Evolutionary conservation across 2,888 invertebrate species (phyloP), one percentile per base, ranked within the genome.

Genomic region (Andricus curvator): DNA sequence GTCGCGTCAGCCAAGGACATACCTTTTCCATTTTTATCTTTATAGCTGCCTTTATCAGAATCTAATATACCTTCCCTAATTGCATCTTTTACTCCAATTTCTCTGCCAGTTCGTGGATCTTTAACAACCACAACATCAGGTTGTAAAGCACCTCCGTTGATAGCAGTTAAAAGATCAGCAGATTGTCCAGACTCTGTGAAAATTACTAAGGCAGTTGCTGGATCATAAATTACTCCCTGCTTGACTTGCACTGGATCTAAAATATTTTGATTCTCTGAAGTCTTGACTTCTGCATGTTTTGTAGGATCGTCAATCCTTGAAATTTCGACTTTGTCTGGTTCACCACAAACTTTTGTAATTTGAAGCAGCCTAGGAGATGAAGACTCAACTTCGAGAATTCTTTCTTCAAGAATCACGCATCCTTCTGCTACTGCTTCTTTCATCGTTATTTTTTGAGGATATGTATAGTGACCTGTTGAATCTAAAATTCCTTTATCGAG

Each of bases 401-500:
- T 87, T 11, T 89, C 88, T 77, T 96, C 94, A 74, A 96, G 93
- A 78, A 96, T 93, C 17, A 98, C 94, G 76, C 94, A 94, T 64
- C 94, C 94, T 81, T 94, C 94, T 65, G 94, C 94, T 80, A 98
- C 96, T 1, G 97, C 97, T 86, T 96, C 95, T 88, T 95, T 95
- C 96, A 98, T 95, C 1, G 96, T 95, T 51, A 97, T 93, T 83
- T 94, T 94, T 37, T 93, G 93, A 83, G 94, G 94, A 80, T 91
- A 86, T 17, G 17, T 93, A 89, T 98, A 98, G 89, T 96, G 96
- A 1, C 98, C 98, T 11, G 95, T 96, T 29, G 94, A 94, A 90
- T 98, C 96, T 79, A 99, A 92, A 78, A 98, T 94, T 84, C 95
- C 95, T 88, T 96, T 96, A 85, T 97, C 96, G 84, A 99, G 93